Evolutionary conservation across 1,140 invertebrate genomes (phyloP).

Genomic region (Megalonaias nervosa): DNA sequence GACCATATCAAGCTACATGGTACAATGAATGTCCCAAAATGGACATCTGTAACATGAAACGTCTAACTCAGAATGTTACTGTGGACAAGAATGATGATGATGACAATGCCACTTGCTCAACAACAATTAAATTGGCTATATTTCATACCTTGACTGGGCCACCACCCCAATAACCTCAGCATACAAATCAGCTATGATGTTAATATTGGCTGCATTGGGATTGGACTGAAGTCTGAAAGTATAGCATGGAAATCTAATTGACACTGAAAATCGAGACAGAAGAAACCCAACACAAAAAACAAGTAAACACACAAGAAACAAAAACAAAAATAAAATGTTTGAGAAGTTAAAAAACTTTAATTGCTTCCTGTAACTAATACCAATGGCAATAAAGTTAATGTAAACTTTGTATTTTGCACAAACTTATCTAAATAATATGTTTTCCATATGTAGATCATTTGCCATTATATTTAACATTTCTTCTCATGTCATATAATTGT

Average conservation of each 20-base stretch:
- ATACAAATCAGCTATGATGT: slow-evolving; percentile 96
- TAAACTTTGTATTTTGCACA: neutral
- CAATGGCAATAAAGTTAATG: neutral
- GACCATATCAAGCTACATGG: too few species aligned
- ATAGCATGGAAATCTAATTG: slow-evolving; percentile 7
- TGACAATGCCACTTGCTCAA: too few species aligned
- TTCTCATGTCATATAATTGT: too few species aligned
- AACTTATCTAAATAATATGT: neutral
- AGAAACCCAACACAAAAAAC: neutral
- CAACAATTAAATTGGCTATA: too few species aligned
- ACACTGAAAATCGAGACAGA: neutral
- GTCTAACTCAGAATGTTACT: too few species aligned
- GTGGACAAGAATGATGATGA: too few species aligned
- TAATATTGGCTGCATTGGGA: slow-evolving; percentile 91
- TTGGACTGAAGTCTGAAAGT: slow-evolving; percentile 85
- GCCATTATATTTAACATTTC: too few species aligned
- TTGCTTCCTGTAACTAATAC: neutral
- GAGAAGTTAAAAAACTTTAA: too few species aligned
- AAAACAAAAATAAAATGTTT: too few species aligned
- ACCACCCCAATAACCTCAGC: slow-evolving; percentile 99
- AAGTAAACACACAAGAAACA: neutral
- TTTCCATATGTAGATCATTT: too few species aligned
- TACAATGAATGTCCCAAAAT: too few species aligned
- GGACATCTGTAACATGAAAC: too few species aligned
- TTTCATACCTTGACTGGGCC: slow-evolving; percentile 83